Evolutionary conservation across 2,888 invertebrate genomes (phyloP).

Genomic region (Drosophila borborema): DNA sequence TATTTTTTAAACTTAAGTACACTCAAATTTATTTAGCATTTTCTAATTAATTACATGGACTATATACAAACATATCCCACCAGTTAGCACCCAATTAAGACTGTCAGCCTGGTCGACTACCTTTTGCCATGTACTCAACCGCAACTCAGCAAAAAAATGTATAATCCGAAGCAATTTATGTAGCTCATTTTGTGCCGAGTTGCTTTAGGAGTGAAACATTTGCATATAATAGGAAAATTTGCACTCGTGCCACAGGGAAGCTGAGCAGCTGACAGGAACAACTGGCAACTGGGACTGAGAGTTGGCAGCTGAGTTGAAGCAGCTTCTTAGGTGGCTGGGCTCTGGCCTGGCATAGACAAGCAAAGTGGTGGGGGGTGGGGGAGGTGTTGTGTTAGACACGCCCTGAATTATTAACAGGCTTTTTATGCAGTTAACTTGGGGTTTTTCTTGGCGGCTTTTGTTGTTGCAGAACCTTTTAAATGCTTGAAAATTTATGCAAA

Average conservation of each 20-base stretch:
- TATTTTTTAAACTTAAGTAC: neutral
- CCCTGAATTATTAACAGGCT: slow-evolving; percentile 69
- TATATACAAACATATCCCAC: neutral
- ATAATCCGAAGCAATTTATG: slow-evolving; percentile 54
- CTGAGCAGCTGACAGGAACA: slow-evolving; percentile 55
- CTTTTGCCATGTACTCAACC: slow-evolving; percentile 3
- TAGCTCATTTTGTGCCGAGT: slow-evolving; percentile 63
- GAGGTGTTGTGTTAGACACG: slow-evolving; percentile 45
- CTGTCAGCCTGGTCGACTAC: neutral
- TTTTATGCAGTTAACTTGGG: slow-evolving; percentile 60
- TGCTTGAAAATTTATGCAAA: slow-evolving; percentile 63
- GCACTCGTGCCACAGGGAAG: slow-evolving; percentile 33
- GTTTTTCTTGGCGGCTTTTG: slow-evolving; percentile 13
- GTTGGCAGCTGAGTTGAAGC: slow-evolving; percentile 5
- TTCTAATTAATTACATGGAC: neutral
- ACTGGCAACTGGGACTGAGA: slow-evolving; percentile 18
- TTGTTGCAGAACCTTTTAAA: slow-evolving; percentile 53
- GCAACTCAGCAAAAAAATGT: slow-evolving; percentile 21
- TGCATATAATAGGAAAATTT: slow-evolving; percentile 71
- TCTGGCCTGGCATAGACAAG: slow-evolving; percentile 13
- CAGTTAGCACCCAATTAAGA: slow-evolving; percentile 17
- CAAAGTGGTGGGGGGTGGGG: slow-evolving; percentile 1
- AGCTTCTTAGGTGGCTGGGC: slow-evolving; percentile 13
- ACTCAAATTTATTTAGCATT: neutral
- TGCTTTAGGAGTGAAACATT: slow-evolving; percentile 57